Evolutionary conservation across 2,888 invertebrate genomes (phyloP).

Genomic region (Elysia crispata): DNA sequence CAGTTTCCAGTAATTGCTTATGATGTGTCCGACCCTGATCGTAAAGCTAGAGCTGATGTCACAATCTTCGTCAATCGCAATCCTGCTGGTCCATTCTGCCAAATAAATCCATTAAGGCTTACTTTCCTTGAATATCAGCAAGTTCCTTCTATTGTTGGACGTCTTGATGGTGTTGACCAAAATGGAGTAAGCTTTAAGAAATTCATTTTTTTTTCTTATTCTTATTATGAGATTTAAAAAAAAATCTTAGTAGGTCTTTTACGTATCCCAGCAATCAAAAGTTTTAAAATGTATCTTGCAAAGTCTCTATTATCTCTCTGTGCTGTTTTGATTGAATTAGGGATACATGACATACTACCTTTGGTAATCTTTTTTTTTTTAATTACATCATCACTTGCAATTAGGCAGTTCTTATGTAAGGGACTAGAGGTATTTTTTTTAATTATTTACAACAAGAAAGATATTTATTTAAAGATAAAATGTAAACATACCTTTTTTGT

Average conservation of each 20-base stretch:
- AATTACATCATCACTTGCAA: neutral
- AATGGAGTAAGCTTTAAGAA: slow-evolving; percentile 44
- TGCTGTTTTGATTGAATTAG: neutral
- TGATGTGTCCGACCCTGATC: slow-evolving; percentile 63
- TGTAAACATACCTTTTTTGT: neutral
- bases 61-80: slow-evolving; percentile 66
- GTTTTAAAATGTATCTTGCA: too few species aligned
- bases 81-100: slow-evolving; percentile 59
- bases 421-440: too few species aligned
- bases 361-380: neutral
- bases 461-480: neutral
- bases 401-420: too few species aligned
- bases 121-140: slow-evolving; percentile 55
- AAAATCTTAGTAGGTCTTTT: too few species aligned
- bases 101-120: slow-evolving; percentile 28
- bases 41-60: slow-evolving; percentile 60
- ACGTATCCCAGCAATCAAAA: neutral
- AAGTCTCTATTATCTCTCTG: too few species aligned
- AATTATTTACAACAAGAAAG: neutral
- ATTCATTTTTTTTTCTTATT: slow-evolving; percentile 4
- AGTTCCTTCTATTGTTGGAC: slow-evolving; percentile 51
- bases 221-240: neutral
- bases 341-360: neutral
- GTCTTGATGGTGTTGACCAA: slow-evolving; percentile 49
- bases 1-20: slow-evolving; percentile 61